Evolutionary conservation across 2,113 vertebrate species (phyloP).

Genomic region (Sclerurus mexicanus): DNA sequence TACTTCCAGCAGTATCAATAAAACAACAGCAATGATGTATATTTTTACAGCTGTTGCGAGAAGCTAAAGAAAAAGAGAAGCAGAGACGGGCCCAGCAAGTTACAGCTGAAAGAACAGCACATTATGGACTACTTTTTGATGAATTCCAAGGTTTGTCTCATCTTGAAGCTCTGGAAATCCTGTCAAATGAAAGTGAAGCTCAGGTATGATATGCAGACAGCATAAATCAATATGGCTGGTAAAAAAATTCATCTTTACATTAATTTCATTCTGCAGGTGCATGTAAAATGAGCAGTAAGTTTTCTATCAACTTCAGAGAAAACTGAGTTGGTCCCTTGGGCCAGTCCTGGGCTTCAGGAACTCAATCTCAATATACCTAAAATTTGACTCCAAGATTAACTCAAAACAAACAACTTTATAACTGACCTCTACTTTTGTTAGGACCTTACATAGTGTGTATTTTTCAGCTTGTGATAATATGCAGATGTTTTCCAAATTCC

Average conservation of each 20-base stretch:
- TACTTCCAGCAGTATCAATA: neutral
- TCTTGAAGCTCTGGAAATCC: slow-evolving; percentile 96
- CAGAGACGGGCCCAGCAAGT: slow-evolving; percentile 85
- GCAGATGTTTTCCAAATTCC: neutral
- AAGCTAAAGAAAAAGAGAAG: slow-evolving; percentile 96
- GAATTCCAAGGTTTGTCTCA: slow-evolving; percentile 97
- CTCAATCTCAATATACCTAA: neutral
- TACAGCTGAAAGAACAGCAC: slow-evolving; percentile 84
- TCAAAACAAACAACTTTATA: neutral
- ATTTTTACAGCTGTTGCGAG: slow-evolving; percentile 86
- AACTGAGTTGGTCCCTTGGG: neutral
- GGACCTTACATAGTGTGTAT: neutral
- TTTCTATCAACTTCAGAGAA: neutral
- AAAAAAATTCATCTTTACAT: neutral
- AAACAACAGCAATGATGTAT: neutral
- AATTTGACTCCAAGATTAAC: neutral
- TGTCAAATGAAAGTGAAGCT: slow-evolving; percentile 94
- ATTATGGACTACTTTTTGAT: slow-evolving; percentile 95
- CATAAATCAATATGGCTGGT: neutral
- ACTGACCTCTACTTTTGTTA: neutral
- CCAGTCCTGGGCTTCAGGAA: neutral
- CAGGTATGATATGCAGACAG: slow-evolving; percentile 75
- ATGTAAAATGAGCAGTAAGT: neutral
- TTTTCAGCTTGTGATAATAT: neutral
- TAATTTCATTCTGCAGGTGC: neutral